Conservation (phyloP, 2,888 invertebrate genomes). For the Monochamus alternatus region DNA sequence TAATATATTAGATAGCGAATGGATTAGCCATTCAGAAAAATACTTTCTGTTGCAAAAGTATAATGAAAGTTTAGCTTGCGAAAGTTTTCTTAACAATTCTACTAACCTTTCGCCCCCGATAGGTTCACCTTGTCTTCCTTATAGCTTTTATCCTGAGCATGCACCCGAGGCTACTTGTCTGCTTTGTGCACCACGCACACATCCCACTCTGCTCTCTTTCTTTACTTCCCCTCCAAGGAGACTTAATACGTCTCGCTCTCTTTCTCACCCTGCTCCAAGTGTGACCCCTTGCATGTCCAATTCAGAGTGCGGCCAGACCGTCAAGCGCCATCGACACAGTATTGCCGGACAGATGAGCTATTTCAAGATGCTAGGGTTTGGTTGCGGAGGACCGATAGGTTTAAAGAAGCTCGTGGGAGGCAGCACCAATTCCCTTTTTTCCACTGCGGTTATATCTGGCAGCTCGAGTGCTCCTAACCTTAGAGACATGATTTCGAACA, state of each 20-base stretch:
- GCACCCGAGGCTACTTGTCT: conserved; percentile 53
- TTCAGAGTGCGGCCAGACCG: conserved; percentile 65
- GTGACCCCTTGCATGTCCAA: conserved; percentile 66
- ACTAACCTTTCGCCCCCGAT: conserved; percentile 60
- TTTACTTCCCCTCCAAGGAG: conserved; percentile 56
- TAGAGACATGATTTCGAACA: conserved; percentile 87
- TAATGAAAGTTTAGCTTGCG: conserved; percentile 55
- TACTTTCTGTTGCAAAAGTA: conserved; percentile 60
- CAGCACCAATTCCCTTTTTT: conserved; percentile 90
- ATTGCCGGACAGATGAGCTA: conserved; percentile 96
- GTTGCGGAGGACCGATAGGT: conserved; percentile 74
- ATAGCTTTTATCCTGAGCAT: conserved; percentile 64
- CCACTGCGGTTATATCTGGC: conserved; percentile 96
- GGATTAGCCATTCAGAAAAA: conserved; percentile 56
- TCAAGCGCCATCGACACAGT: conserved; percentile 93
- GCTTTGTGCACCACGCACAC: conserved; percentile 60
- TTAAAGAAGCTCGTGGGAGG: conserved; percentile 78
- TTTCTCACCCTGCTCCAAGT: conserved; percentile 63
- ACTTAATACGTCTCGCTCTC: conserved; percentile 60
- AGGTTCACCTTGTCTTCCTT: conserved; percentile 56
- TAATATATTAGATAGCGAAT: conserved; percentile 65
- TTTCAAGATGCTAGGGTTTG: conserved; percentile 91
- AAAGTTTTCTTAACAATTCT: conserved; percentile 38
- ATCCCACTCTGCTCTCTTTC: conserved; percentile 66
- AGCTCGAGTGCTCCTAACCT: conserved; percentile 94